phyloP scores from a whole-genome alignment of 2,113 vertebrate species.

The Taxidea taxus region DNA sequence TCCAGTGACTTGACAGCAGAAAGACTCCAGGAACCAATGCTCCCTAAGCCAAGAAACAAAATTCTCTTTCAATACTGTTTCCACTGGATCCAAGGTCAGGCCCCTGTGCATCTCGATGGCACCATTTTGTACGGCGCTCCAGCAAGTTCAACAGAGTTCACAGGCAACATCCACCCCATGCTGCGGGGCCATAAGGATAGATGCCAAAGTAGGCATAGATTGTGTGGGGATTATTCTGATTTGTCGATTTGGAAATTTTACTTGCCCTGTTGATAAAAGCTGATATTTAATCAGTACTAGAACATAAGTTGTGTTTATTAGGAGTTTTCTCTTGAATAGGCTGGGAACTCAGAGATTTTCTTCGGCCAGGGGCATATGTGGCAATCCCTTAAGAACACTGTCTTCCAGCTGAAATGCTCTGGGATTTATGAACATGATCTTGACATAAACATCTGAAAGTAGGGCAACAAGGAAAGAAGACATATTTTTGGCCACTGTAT shows the following conservation, averaged over 20 bases:
- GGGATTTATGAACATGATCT: not conserved
- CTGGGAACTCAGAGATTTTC: not conserved
- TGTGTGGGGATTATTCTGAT: not conserved
- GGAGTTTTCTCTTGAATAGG: conserved; percentile 8
- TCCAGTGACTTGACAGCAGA: conserved; percentile 52
- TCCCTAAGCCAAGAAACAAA: conserved; percentile 47
- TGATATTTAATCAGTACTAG: not conserved
- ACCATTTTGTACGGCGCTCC: not conserved
- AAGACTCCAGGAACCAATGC: conserved; percentile 54
- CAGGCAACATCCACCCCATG: not conserved
- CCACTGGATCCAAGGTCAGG: conserved; percentile 1
- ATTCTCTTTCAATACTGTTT: conserved; percentile 18
- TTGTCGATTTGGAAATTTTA: not conserved
- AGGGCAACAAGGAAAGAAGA: not conserved
- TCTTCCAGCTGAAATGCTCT: not conserved
- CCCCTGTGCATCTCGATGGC: not conserved
- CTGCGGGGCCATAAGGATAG: not conserved
- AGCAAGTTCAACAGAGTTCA: not conserved
- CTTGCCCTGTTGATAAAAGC: conserved; percentile 18
- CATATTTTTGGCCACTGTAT: not conserved
- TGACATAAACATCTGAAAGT: not conserved
- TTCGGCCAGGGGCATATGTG: not conserved
- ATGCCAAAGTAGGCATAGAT: not conserved
- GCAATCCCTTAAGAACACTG: not conserved
- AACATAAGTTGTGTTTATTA: conserved; percentile 15